Conservation (phyloP, 2,113 vertebrate genomes). For the Vanacampus margaritifer region DNA sequence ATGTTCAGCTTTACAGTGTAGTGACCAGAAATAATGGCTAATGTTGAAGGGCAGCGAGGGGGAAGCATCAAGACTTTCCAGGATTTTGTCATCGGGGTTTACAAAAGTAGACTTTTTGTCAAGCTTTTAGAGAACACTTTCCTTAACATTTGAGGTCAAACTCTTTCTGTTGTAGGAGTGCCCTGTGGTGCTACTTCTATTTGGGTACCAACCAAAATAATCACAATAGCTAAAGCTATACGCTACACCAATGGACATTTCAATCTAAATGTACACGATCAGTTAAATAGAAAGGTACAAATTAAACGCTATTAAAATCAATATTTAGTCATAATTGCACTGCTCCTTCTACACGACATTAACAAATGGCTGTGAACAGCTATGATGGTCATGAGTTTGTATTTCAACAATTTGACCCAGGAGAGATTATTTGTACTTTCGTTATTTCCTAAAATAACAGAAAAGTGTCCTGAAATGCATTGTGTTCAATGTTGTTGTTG, state of each 20-base stretch:
- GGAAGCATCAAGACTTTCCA: not conserved
- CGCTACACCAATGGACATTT: not conserved
- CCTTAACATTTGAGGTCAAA: not conserved
- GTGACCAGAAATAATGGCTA: conserved; percentile 5
- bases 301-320: no score
- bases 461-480: no score
- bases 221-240: not conserved
- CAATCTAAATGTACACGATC: not conserved
- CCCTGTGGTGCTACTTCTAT: not conserved
- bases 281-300: no score
- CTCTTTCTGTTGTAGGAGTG: not conserved
- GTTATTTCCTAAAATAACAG: no score
- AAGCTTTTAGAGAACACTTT: not conserved
- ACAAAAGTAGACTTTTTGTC: not conserved
- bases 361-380: no score
- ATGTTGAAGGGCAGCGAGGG: not conserved
- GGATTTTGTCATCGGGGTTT: not conserved
- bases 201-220: not conserved
- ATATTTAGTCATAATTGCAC: no score
- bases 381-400: no score
- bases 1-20: conserved; percentile 1
- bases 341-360: no score
- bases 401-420: no score
- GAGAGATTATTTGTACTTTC: no score
- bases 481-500: no score